Conservation (phyloP, 2,888 invertebrate species). For the Incurvaria masculella region DNA sequence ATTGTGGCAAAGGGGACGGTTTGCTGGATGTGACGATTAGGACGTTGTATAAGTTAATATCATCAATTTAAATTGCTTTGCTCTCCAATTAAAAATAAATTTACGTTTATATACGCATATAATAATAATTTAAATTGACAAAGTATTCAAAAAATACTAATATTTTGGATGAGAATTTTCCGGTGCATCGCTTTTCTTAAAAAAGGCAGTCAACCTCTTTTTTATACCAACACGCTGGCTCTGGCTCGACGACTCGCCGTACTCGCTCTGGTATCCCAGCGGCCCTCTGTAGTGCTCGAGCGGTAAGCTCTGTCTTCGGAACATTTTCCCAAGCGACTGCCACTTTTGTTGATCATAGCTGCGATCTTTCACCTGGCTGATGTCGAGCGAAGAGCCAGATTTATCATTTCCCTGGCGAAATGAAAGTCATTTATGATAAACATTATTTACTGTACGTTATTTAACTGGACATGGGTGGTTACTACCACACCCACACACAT, state of each 20-base stretch:
- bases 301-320: constrained; percentile 44
- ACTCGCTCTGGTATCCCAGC: constrained; percentile 30
- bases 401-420: constrained; percentile 38
- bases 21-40: background rate
- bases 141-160: constrained; percentile 29
- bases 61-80: background rate
- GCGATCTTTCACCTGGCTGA: constrained; percentile 37
- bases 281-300: constrained; percentile 27
- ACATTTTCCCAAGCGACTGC: constrained; percentile 49
- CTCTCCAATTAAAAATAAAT: no score
- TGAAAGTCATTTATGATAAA: constrained; percentile 1
- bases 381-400: constrained; percentile 31
- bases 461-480: background rate
- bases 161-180: no score
- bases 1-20: background rate
- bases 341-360: constrained; percentile 45
- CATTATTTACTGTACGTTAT: background rate
- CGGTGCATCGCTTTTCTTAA: no score
- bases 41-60: no score
- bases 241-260: constrained; percentile 34
- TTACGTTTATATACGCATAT: no score
- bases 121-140: constrained; percentile 11
- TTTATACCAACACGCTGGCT: constrained; percentile 37
- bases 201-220: constrained; percentile 45
- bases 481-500: background rate